A percentile compares a stretch with the other conserved stretches of the same genome.
phyloP scores from a whole-genome alignment of 2,888 invertebrate genomes.

The Mesorhabditis sp. region DNA sequence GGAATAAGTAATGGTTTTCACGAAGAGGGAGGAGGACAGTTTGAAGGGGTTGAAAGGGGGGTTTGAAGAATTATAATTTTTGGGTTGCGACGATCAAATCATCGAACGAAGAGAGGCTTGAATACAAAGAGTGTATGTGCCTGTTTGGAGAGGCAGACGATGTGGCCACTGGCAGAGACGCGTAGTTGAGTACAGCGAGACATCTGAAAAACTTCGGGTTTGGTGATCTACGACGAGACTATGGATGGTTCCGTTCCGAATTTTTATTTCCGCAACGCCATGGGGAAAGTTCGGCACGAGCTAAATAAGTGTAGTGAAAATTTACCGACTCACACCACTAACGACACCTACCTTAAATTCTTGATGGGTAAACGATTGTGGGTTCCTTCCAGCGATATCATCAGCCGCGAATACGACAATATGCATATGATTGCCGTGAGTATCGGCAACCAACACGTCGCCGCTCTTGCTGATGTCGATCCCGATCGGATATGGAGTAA shows the following conservation, averaged over 20 bases:
- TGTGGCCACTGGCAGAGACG: slow-evolving; percentile 40
- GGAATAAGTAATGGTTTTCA: no score
- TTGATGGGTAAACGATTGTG: slow-evolving; percentile 46
- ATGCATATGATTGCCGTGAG: slow-evolving; percentile 50
- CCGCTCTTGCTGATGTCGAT: slow-evolving; percentile 46
- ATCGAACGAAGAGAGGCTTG: slow-evolving; percentile 26
- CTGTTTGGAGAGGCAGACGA: slow-evolving; percentile 50
- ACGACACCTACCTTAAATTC: slow-evolving; percentile 38
- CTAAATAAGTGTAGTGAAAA: neutral
- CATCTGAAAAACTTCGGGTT: slow-evolving; percentile 30
- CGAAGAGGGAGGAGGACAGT: no score
- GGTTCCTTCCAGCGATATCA: slow-evolving; percentile 33
- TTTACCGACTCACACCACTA: slow-evolving; percentile 7
- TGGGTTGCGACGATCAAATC: neutral
- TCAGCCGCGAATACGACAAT: slow-evolving; percentile 43
- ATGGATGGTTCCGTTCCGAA: no score
- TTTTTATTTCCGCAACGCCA: no score
- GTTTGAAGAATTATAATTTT: no score
- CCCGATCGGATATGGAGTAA: slow-evolving; percentile 52
- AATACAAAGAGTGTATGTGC: slow-evolving; percentile 50
- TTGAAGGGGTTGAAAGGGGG: no score
- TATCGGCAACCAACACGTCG: slow-evolving; percentile 49
- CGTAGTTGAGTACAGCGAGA: slow-evolving; percentile 52
- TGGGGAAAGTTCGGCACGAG: neutral
- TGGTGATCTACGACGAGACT: neutral